Percentiles rank a stretch among this genome's conserved stretches.
phyloP scores from a whole-genome alignment of 2,113 vertebrate genomes.

The Psilopsiagon aurifrons region DNA sequence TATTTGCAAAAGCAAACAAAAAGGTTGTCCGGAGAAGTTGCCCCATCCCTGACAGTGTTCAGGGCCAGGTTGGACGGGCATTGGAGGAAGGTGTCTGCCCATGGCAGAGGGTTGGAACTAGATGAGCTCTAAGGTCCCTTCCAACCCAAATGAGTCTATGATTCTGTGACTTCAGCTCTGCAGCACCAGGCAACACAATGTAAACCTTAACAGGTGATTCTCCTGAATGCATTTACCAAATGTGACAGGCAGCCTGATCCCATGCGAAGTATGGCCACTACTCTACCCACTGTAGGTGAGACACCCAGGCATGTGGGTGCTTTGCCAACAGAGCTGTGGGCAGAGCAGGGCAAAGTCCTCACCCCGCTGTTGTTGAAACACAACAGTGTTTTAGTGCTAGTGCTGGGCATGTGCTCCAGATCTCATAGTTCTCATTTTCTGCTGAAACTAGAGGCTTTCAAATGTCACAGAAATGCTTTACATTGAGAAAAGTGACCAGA shows the following conservation, averaged over 20 bases:
- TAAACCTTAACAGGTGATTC: not conserved
- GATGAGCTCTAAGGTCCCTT: not conserved
- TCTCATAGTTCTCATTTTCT: not conserved
- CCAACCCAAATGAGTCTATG: not conserved
- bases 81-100: not conserved
- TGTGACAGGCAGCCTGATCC: rapidly evolving
- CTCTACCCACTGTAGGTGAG: rapidly evolving
- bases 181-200: not conserved
- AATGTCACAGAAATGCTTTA: not conserved
- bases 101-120: not conserved
- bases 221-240: not conserved
- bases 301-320: rapidly evolving
- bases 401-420: not conserved
- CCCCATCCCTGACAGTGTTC: not conserved
- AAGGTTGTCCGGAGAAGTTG: not conserved
- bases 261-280: rapidly evolving
- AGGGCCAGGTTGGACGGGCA: not conserved
- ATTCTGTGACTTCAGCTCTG: not conserved
- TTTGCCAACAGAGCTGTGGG: not conserved
- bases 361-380: not conserved
- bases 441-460: not conserved
- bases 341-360: not conserved
- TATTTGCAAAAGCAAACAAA: not conserved
- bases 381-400: not conserved
- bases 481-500: not conserved